phyloP scores from a whole-genome alignment of 2,888 invertebrate genomes.

The Trilocha varians region DNA sequence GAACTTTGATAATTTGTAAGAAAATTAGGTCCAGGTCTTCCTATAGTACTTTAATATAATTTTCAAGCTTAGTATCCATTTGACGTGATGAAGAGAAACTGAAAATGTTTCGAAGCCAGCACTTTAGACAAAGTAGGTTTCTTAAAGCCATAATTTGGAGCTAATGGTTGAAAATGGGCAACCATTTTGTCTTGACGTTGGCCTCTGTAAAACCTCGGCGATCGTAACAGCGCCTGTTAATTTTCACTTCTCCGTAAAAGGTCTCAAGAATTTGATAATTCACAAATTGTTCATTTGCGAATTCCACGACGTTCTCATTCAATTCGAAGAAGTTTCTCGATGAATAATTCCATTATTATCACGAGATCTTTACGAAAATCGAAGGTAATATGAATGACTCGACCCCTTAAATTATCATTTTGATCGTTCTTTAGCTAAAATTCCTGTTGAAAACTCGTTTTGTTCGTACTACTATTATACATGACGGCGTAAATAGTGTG shows the following conservation, averaged over 20 bases:
- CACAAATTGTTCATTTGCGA: slow-evolving; percentile 28
- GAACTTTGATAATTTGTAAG: too few species aligned
- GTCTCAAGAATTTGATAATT: slow-evolving; percentile 20
- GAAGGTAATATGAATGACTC: neutral
- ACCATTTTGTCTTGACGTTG: slow-evolving; percentile 23
- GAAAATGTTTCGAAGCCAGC: slow-evolving; percentile 6
- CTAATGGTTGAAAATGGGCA: slow-evolving; percentile 23
- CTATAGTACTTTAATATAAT: too few species aligned
- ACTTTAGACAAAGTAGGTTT: slow-evolving; percentile 17
- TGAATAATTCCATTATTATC: neutral
- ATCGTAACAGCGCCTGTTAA: slow-evolving; percentile 25
- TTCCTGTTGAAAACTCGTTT: too few species aligned
- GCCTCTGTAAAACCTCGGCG: slow-evolving; percentile 15
- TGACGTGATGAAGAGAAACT: too few species aligned
- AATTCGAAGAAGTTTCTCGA: slow-evolving; percentile 22
- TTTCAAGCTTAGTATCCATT: too few species aligned
- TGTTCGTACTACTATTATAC: too few species aligned
- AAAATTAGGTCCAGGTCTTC: too few species aligned
- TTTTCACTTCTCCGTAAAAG: slow-evolving; percentile 20
- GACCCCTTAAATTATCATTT: neutral
- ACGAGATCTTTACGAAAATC: neutral
- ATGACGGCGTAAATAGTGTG: too few species aligned
- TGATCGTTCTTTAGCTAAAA: neutral
- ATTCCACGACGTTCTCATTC: slow-evolving; percentile 21
- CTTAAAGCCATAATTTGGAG: slow-evolving; percentile 21